A percentile compares a stretch with the other conserved stretches of the same genome.
phyloP scores from a whole-genome alignment of 2,888 invertebrate genomes.

The Dendrolimus pini region DNA sequence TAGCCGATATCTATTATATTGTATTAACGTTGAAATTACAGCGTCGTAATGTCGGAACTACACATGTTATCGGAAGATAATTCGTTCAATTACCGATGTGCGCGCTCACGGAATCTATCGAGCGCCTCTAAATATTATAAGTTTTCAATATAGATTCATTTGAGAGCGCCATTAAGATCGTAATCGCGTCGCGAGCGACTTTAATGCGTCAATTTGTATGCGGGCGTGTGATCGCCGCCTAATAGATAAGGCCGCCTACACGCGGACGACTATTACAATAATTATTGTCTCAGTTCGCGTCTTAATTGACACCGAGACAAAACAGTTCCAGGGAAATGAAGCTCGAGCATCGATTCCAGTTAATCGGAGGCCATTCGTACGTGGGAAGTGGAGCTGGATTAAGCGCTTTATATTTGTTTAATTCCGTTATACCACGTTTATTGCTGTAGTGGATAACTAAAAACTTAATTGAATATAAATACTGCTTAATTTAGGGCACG shows the following conservation, averaged over 20 bases:
- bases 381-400: background rate
- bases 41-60: too few relatives aligned
- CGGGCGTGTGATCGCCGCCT: slow-evolving; percentile 48
- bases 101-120: slow-evolving; percentile 4
- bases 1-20: too few relatives aligned
- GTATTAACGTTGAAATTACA: too few relatives aligned
- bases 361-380: background rate
- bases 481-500: too few relatives aligned
- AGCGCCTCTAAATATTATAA: slow-evolving; percentile 19
- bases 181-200: slow-evolving; percentile 38
- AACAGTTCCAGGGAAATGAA: background rate
- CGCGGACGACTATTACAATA: slow-evolving; percentile 17
- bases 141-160: slow-evolving; percentile 56
- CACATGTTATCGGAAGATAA: background rate
- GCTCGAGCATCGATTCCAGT: background rate
- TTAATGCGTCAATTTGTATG: slow-evolving; percentile 63
- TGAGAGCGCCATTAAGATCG: slow-evolving; percentile 49
- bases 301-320: background rate
- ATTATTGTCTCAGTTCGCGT: background rate
- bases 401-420: background rate
- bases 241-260: slow-evolving; percentile 45
- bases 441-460: background rate
- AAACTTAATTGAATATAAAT: background rate
- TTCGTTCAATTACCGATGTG: background rate
- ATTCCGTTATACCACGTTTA: background rate